These are phyloP conservation scores for Drosophila carrolli DNA, from an alignment of 1,140 invertebrate genomes.

Conservation along the genomic window DNA sequence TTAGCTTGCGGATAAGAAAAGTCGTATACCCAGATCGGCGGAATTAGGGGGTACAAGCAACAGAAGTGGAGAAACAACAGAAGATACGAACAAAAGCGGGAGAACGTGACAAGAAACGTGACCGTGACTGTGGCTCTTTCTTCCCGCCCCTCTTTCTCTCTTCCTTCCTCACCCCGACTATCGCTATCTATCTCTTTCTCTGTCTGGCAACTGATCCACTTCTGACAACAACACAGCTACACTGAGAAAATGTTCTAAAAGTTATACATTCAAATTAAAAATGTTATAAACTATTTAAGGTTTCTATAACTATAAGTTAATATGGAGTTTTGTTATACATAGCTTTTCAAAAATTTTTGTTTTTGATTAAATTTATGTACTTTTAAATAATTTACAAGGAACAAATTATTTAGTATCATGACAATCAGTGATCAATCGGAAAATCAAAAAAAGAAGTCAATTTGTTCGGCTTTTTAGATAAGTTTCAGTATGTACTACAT, in stretches of 20 bases:
- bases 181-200: constrained; percentile 4
- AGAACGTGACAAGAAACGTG: constrained; percentile 79
- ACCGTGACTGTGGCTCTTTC: constrained; percentile 67
- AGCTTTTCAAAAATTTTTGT: too few species aligned
- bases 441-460: too few species aligned
- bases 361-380: too few species aligned
- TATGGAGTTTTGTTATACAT: too few species aligned
- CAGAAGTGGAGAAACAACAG: constrained; percentile 19
- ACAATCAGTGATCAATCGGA: too few species aligned
- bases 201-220: constrained; percentile 42
- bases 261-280: background rate
- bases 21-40: constrained; percentile 12
- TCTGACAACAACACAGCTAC: constrained; percentile 24
- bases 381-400: too few species aligned
- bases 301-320: too few species aligned
- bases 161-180: background rate
- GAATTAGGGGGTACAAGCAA: constrained; percentile 16
- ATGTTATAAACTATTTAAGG: too few species aligned
- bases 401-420: too few species aligned
- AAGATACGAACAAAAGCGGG: constrained; percentile 19
- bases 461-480: too few species aligned
- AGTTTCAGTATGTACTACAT: background rate
- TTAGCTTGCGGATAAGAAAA: constrained; percentile 23
- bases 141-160: background rate
- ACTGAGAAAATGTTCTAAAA: background rate